Percentiles rank a stretch among this genome's conserved stretches.
Conservation (phyloP, 1,140 invertebrate genomes). For the Lamellibrachia luymesi region DNA sequence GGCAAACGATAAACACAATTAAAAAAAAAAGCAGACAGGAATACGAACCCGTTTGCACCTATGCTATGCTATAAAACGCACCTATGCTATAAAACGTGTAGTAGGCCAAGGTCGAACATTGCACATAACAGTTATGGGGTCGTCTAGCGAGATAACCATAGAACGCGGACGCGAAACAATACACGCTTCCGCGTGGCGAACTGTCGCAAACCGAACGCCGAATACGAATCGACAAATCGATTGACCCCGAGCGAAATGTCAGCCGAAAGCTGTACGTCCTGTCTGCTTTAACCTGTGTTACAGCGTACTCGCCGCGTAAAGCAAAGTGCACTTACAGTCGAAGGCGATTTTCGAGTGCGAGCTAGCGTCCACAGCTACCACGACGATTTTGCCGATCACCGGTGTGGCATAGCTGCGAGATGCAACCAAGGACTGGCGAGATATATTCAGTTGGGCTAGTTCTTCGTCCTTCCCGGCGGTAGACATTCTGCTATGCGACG, state of each 20-base stretch:
- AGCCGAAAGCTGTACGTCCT: neutral
- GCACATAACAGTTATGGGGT: neutral
- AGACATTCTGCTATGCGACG: neutral
- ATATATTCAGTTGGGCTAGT: neutral
- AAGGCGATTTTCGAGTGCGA: slow-evolving; percentile 20
- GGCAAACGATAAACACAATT: too few species aligned
- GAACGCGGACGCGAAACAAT: neutral
- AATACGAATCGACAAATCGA: neutral
- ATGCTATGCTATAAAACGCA: too few species aligned
- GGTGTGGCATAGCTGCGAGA: neutral
- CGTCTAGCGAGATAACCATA: neutral
- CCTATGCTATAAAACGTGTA: neutral
- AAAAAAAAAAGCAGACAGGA: neutral
- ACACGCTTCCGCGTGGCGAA: neutral
- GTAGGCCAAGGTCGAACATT: neutral
- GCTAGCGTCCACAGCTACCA: slow-evolving; percentile 22
- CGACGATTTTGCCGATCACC: neutral
- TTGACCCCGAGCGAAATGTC: neutral
- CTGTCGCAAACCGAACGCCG: neutral
- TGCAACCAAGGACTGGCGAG: neutral
- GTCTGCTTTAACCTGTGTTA: neutral
- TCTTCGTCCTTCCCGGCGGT: neutral
- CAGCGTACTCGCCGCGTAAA: neutral
- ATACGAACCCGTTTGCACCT: neutral
- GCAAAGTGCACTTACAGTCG: slow-evolving; percentile 17